A percentile compares a stretch with the other conserved stretches of the same genome.
These are phyloP conservation scores for Pentamera pediparva DNA, from an alignment of 53 echinoderm and acorn worm genomes.

Conservation along the genomic window DNA sequence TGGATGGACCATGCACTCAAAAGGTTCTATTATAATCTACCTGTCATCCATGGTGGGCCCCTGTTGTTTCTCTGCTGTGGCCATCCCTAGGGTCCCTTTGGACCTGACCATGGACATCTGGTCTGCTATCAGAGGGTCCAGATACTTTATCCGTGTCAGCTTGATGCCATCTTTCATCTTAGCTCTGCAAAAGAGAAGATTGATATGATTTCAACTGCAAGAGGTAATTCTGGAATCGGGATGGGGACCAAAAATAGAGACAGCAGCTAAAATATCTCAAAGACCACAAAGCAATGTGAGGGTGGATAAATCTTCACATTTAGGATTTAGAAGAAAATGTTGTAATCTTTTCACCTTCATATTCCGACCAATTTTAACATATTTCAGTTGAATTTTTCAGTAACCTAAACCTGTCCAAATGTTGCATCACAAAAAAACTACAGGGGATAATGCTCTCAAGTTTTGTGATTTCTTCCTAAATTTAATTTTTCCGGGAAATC, in stretches of 20 bases:
- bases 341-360: neutral
- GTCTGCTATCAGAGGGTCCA: neutral
- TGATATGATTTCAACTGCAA: too few species aligned
- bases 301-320: too few species aligned
- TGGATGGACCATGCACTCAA: too few species aligned
- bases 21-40: too few species aligned
- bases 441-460: neutral
- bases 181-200: conserved; percentile 8
- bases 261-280: neutral
- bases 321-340: too few species aligned
- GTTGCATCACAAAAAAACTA: neutral
- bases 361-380: too few species aligned
- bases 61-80: conserved; percentile 11
- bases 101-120: conserved; percentile 35
- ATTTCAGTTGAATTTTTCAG: too few species aligned
- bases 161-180: conserved; percentile 11
- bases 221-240: neutral
- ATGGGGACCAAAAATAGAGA: neutral
- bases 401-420: neutral
- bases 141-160: conserved; percentile 15
- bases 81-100: conserved; percentile 26
- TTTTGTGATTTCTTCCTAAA: too few species aligned
- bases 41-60: neutral
- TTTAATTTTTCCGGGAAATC: too few species aligned
- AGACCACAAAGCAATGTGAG: neutral